Base-by-base conservation (phyloP, 2,113 vertebrate genomes). In the Poeciliopsis occidentalis region DNA sequence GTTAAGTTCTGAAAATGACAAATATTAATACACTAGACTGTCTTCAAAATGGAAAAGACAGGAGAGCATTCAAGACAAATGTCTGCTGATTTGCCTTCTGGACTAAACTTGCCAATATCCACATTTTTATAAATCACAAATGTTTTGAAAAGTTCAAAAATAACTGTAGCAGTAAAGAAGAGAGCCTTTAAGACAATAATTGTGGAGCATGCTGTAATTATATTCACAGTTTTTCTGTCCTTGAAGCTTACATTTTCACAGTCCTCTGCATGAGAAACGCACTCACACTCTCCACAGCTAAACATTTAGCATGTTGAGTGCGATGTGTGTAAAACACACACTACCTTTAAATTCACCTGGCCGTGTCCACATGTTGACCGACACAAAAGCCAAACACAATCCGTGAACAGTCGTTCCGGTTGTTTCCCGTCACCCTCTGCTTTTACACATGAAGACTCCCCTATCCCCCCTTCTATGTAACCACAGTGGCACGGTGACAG, bases 361-460 rank as follows among this genome's bases (percentile, higher is more conserved):
- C 77, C 5, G 22, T 67, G 86, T 87, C 83, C 70, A 27, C 61
- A 75, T 64, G 73, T 74, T 68, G 61, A 78, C 67, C 26, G 81
- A 31, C 73, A 85, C 86, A 82, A 87, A 83, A 90, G 76, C 78
- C 60, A 26, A 87, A 80, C 87, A 72, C 76, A 83, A 70, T 84
- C 31, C 6, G 34, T 11, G 51, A 85, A 88, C 75, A 86, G 80
- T 82, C 7, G 1, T 54, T 54, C 22, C 10, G 24, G 51, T 6
- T 79, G 73, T 76, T 79, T 37, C 76, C 47, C 71, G 11, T 47
- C 64, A 60, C 51, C 78, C 67, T 62, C 70, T 60, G 71, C 79
- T 84, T 47, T 66, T 68, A 65, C 17, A 81, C 75, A 80, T 60
- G 69, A 75, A 76, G 78, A 73, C 71, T 78, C 61, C 85, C 80